Evolutionary conservation across 2,113 vertebrate species (phyloP).

Genomic region (Thamnaconus septentrionalis): DNA sequence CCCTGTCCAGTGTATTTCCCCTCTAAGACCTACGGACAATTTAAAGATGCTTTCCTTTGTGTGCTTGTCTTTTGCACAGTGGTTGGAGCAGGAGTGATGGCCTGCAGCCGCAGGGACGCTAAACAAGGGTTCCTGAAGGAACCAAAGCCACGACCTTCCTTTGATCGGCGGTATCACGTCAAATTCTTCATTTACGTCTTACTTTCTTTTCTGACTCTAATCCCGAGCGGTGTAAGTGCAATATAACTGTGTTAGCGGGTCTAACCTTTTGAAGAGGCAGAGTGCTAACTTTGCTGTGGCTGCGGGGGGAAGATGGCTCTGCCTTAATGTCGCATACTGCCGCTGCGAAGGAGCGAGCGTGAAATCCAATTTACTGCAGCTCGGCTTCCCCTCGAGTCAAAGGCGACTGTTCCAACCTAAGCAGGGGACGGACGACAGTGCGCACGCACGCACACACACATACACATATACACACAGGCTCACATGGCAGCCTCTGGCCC

Average conservation of each 20-base stretch:
- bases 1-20: too few relatives aligned
- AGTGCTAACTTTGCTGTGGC: constrained; percentile 46
- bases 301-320: constrained; percentile 43
- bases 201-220: background rate
- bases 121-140: too few relatives aligned
- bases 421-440: constrained; percentile 24
- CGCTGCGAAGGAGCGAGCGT: constrained; percentile 65
- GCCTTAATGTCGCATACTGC: constrained; percentile 59
- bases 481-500: background rate
- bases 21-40: too few relatives aligned
- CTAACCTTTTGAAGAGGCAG: constrained; percentile 40
- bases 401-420: constrained; percentile 57
- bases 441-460: constrained; percentile 29
- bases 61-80: too few relatives aligned
- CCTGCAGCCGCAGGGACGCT: too few relatives aligned
- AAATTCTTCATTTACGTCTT: constrained; percentile 20
- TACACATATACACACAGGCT: background rate
- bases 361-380: constrained; percentile 74
- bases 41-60: too few relatives aligned
- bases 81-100: too few relatives aligned
- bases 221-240: background rate
- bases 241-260: constrained; percentile 15
- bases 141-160: too few relatives aligned
- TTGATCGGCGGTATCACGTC: background rate
- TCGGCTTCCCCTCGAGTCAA: constrained; percentile 66